phyloP scores from a whole-genome alignment of 2,888 invertebrate species.

The Nesidiocoris tenuis region DNA sequence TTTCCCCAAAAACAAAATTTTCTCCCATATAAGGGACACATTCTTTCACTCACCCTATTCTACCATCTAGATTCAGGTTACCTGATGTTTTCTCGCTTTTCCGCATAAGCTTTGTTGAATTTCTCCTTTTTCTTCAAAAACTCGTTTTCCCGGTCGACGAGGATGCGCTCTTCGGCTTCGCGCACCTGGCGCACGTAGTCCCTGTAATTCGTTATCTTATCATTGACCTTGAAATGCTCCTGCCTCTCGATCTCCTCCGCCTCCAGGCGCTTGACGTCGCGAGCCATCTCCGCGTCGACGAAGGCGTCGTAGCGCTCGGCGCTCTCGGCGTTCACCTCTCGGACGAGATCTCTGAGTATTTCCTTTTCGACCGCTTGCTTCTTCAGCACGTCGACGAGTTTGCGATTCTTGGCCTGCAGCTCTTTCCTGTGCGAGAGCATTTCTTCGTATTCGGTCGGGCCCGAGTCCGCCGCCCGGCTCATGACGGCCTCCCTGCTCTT shows the following conservation, averaged over 20 bases:
- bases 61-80: not conserved
- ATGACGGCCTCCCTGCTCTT: not conserved
- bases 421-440: slow-evolving; percentile 2
- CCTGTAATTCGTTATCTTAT: slow-evolving; percentile 11
- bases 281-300: slow-evolving; percentile 15
- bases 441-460: slow-evolving; percentile 27
- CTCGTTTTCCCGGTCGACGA: slow-evolving; percentile 8
- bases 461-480: not conserved
- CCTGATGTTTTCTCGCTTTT: slow-evolving; percentile 25
- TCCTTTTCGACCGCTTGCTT: slow-evolving; percentile 24
- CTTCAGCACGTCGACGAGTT: slow-evolving; percentile 30
- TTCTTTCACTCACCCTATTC: not conserved
- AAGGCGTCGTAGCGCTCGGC: slow-evolving; percentile 18
- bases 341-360: not conserved
- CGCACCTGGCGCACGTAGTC: slow-evolving; percentile 21
- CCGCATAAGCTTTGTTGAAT: slow-evolving; percentile 17
- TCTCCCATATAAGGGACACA: too few species aligned
- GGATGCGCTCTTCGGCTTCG: slow-evolving; percentile 21
- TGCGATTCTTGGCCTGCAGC: slow-evolving; percentile 6
- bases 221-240: slow-evolving; percentile 23
- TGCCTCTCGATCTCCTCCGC: slow-evolving; percentile 22
- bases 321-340: slow-evolving; percentile 17
- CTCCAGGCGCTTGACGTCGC: not conserved
- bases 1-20: not conserved
- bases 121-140: slow-evolving; percentile 18